These are phyloP conservation scores for Eleginops maclovinus DNA, from an alignment of 2,113 vertebrate species.

Conservation along the genomic window DNA sequence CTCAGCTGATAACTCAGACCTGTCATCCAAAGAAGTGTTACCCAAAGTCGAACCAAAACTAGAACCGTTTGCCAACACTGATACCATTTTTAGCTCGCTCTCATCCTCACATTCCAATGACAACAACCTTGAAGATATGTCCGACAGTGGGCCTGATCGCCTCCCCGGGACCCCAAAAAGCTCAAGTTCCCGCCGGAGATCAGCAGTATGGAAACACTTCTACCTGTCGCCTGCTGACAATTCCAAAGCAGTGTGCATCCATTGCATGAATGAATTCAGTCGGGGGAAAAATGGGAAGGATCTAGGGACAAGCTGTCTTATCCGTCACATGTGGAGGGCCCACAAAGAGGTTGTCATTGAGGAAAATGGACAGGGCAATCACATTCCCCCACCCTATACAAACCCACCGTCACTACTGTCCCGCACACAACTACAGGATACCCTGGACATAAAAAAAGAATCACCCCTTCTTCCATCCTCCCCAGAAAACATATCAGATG, in stretches of 20 bases:
- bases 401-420: conserved; percentile 90
- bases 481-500: conserved; percentile 87
- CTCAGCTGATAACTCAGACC: conserved; percentile 85
- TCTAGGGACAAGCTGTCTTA: conserved; percentile 95
- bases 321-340: conserved; percentile 97
- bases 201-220: conserved; percentile 98
- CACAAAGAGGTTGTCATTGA: conserved; percentile 96
- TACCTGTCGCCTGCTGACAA: conserved; percentile 94
- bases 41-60: conserved; percentile 85
- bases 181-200: conserved; percentile 91
- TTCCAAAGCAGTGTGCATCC: conserved; percentile 98
- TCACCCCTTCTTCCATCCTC: conserved; percentile 82
- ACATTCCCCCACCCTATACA: conserved; percentile 90
- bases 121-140: conserved; percentile 84
- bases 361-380: conserved; percentile 91
- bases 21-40: conserved; percentile 88
- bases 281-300: conserved; percentile 98
- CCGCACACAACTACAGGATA: conserved; percentile 83
- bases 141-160: conserved; percentile 84
- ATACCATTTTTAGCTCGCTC: conserved; percentile 67
- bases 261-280: conserved; percentile 98
- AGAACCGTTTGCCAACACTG: conserved; percentile 84
- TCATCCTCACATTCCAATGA: conserved; percentile 82
- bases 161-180: conserved; percentile 86
- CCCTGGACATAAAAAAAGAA: conserved; percentile 83